These are phyloP conservation scores for Aythya baeri DNA, from an alignment of 2,113 vertebrate genomes.

Conservation along the genomic window DNA sequence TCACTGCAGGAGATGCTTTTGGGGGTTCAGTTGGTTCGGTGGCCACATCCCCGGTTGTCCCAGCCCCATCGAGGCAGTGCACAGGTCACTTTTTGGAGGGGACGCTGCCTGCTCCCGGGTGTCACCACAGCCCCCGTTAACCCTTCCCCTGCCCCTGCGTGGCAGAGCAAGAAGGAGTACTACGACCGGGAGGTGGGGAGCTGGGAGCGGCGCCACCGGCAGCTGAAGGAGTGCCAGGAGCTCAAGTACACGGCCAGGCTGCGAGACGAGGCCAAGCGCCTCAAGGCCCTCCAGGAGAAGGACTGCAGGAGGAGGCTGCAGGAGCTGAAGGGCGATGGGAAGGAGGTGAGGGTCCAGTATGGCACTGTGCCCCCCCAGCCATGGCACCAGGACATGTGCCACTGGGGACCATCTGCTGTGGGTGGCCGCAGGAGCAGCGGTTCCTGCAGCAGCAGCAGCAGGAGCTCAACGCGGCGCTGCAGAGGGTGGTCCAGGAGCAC, in stretches of 20 bases:
- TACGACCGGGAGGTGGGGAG: conserved; percentile 76
- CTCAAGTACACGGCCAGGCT: conserved; percentile 58
- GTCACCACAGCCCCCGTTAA: not conserved
- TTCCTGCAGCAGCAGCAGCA: conserved; percentile 76
- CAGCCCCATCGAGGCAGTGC: too few species aligned
- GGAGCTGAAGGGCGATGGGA: conserved; percentile 50
- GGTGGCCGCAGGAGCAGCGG: conserved; percentile 53
- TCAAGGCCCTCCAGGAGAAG: conserved; percentile 76
- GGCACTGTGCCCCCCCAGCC: fast-evolving
- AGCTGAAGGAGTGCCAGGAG: conserved; percentile 69
- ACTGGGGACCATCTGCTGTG: fast-evolving
- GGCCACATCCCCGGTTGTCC: not conserved
- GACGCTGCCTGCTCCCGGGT: too few species aligned
- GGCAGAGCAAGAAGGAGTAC: conserved; percentile 77
- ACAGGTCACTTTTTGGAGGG: too few species aligned
- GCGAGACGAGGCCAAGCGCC: conserved; percentile 67
- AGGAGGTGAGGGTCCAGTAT: conserved; percentile 49
- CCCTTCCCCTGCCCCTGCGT: not conserved
- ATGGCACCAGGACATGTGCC: not conserved
- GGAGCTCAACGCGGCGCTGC: conserved; percentile 72
- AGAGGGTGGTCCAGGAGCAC: conserved; percentile 75
- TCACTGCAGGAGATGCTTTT: not conserved
- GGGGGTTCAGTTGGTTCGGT: not conserved
- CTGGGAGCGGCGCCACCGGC: conserved; percentile 61
- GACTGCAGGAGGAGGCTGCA: conserved; percentile 33